A percentile compares a stretch with the other conserved stretches of the same genome.
Evolutionary conservation across 2,797 vertebrate species (phyloP).

Genomic region (Brotula barbata): DNA sequence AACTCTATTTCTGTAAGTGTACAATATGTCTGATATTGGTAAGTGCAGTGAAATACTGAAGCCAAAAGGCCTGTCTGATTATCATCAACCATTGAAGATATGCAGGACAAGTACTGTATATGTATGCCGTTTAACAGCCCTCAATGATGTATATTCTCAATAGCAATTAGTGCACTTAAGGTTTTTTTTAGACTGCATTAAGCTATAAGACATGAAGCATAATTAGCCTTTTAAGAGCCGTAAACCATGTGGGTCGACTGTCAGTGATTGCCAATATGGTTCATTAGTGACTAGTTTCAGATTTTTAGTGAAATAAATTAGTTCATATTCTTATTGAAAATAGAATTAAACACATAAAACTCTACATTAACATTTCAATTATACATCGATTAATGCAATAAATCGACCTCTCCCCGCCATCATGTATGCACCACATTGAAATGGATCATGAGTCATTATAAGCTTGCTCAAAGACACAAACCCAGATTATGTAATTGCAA

Average conservation of each 20-base stretch:
- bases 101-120: slow-evolving; percentile 47
- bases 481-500: too few relatives aligned
- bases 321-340: slow-evolving; percentile 16
- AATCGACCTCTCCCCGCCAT: too few relatives aligned
- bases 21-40: slow-evolving; percentile 19
- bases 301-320: slow-evolving; percentile 28
- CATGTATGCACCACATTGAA: too few relatives aligned
- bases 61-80: slow-evolving; percentile 11
- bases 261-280: slow-evolving; percentile 33
- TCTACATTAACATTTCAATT: too few relatives aligned
- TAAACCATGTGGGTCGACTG: slow-evolving; percentile 42
- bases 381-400: background rate
- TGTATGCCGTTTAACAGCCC: slow-evolving; percentile 57
- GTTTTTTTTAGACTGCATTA: slow-evolving; percentile 64
- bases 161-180: slow-evolving; percentile 70
- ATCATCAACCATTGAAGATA: slow-evolving; percentile 46
- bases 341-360: background rate
- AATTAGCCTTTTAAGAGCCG: slow-evolving; percentile 50
- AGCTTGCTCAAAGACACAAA: too few relatives aligned
- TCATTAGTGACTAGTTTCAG: slow-evolving; percentile 33
- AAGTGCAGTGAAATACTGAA: slow-evolving; percentile 27
- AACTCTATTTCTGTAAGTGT: too few relatives aligned
- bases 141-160: slow-evolving; percentile 43
- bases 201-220: slow-evolving; percentile 53
- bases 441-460: too few relatives aligned